phyloP scores from a whole-genome alignment of 2,888 invertebrate species.

The Onthophagus sagittarius region DNA sequence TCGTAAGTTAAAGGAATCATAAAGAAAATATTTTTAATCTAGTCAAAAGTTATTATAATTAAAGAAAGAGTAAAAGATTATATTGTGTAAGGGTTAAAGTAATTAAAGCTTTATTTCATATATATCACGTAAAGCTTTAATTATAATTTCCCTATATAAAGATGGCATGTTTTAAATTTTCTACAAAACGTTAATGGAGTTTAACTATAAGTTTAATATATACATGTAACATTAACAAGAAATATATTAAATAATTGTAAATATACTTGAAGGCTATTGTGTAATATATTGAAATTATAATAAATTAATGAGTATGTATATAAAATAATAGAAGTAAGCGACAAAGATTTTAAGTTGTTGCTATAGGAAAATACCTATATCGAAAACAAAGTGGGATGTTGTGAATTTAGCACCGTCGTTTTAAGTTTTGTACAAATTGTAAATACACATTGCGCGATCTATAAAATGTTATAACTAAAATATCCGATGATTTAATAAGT shows the following conservation, averaged over 20 bases:
- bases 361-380: not conserved
- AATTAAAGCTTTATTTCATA: too few species aligned
- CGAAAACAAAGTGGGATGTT: slow-evolving; percentile 7
- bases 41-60: slow-evolving; percentile 4
- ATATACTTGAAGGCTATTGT: slow-evolving; percentile 3
- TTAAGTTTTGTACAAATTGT: slow-evolving; percentile 29
- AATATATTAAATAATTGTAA: not conserved
- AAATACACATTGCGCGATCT: slow-evolving; percentile 15
- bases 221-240: not conserved
- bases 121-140: too few species aligned
- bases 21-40: slow-evolving; percentile 16
- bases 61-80: not conserved
- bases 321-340: slow-evolving; percentile 12
- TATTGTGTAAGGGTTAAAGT: not conserved
- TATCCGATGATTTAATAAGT: slow-evolving; percentile 7
- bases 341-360: not conserved
- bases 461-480: not conserved
- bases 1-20: not conserved
- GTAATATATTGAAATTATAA: slow-evolving; percentile 3
- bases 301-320: not conserved
- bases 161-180: slow-evolving; percentile 17
- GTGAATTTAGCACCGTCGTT: slow-evolving; percentile 18
- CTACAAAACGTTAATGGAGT: slow-evolving; percentile 23
- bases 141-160: not conserved
- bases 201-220: slow-evolving; percentile 12